Evolutionary conservation across 2,888 invertebrate species (phyloP).

Genomic region (Serripes groenlandicus): DNA sequence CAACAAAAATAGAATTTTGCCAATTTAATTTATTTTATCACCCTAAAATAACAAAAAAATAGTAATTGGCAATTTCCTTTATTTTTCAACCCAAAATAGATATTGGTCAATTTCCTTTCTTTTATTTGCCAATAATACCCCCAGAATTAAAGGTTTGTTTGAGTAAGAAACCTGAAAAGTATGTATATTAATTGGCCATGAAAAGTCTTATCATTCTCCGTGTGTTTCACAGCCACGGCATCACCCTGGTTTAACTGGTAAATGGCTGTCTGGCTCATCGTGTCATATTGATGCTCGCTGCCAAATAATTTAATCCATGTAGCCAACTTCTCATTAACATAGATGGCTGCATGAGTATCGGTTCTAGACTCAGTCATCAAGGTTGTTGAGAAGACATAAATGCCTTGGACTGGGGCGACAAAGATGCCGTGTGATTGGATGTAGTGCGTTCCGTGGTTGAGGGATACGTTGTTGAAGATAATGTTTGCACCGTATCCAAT

Average conservation of each 20-base stretch:
- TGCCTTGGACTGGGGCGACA: slow-evolving; percentile 23
- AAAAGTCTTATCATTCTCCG: slow-evolving; percentile 20
- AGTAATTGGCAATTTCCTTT: no score
- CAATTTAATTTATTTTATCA: no score
- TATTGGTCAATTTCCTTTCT: neutral
- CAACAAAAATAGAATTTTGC: no score
- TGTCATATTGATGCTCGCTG: slow-evolving; percentile 38
- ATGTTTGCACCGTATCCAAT: slow-evolving; percentile 8
- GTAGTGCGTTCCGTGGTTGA: slow-evolving; percentile 31
- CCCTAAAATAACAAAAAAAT: no score
- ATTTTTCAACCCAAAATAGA: no score
- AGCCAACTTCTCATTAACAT: slow-evolving; percentile 28
- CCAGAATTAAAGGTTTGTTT: neutral
- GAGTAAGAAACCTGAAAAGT: slow-evolving; percentile 37
- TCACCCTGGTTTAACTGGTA: slow-evolving; percentile 32
- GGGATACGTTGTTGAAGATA: slow-evolving; percentile 29
- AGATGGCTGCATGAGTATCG: slow-evolving; percentile 43
- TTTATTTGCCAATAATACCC: slow-evolving; percentile 1
- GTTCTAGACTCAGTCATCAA: slow-evolving; percentile 4
- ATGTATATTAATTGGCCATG: slow-evolving; percentile 19
- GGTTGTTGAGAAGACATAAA: slow-evolving; percentile 41
- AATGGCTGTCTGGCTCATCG: slow-evolving; percentile 47
- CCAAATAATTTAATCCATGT: slow-evolving; percentile 45
- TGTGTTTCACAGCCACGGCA: slow-evolving; percentile 32
- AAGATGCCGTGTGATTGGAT: slow-evolving; percentile 25